A percentile compares a stretch with the other conserved stretches of the same genome.
phyloP scores from a whole-genome alignment of 2,797 vertebrate genomes.

The Arnoldichthys spilopterus region DNA sequence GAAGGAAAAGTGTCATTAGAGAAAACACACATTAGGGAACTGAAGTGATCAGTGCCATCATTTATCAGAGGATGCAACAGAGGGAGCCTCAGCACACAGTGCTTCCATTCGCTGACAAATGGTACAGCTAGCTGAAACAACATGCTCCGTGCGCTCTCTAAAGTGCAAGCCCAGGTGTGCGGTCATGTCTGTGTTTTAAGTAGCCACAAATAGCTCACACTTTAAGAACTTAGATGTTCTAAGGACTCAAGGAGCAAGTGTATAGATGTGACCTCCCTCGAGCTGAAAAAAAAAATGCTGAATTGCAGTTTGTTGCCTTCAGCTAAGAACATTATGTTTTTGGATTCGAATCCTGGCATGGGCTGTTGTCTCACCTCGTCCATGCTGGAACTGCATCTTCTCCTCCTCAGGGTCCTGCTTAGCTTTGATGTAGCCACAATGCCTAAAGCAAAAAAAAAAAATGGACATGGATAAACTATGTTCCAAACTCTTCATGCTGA shows the following conservation, averaged over 20 bases:
- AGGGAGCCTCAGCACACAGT: slow-evolving; percentile 22
- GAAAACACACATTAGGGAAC: slow-evolving; percentile 62
- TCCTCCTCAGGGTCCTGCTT: slow-evolving; percentile 87
- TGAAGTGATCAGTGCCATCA: slow-evolving; percentile 54
- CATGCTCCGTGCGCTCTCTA: slow-evolving; percentile 17
- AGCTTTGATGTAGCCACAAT: slow-evolving; percentile 87
- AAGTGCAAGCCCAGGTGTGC: slow-evolving; percentile 4
- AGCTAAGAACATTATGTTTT: background rate
- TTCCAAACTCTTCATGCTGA: background rate
- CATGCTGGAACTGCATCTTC: slow-evolving; percentile 87
- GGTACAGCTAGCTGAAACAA: slow-evolving; percentile 33
- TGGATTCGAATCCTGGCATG: background rate
- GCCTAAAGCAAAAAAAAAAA: slow-evolving; percentile 69
- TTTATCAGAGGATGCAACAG: slow-evolving; percentile 55
- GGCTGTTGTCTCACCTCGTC: slow-evolving; percentile 71
- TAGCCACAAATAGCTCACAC: slow-evolving; percentile 3
- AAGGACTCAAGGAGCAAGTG: background rate
- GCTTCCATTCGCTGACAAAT: slow-evolving; percentile 49
- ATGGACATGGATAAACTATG: background rate
- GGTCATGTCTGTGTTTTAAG: slow-evolving; percentile 10
- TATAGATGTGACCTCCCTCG: too few species aligned
- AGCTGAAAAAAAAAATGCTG: background rate
- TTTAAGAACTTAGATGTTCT: background rate
- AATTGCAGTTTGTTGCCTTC: background rate
- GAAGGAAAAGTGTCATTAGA: slow-evolving; percentile 59